Base-by-base conservation (phyloP, 2,888 invertebrate species). In the Malacosoma neustria region DNA sequence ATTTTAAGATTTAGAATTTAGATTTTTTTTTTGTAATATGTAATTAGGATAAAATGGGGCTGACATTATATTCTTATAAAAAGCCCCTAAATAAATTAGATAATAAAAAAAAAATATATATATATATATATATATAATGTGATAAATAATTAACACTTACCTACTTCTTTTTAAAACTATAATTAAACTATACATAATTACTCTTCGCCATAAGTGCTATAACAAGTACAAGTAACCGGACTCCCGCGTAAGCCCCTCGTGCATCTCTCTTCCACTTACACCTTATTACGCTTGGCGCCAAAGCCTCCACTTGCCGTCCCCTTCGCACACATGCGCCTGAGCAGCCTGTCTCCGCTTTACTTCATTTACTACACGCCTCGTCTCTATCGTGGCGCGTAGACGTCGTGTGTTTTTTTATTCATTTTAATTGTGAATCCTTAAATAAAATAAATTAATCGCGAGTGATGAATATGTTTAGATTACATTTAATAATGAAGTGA, bases 221-320 rank as follows among this genome's bases (percentile, higher is more conserved):
- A 69, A 67, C 70, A 57, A 68, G 67, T 74, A 62, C 22, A 72
- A 67, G 68, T 77, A 79, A 74, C 82, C 79, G 76, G 77, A 77
- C 77, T 76, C 80, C 77, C 72, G 73, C 72, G 63, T 57, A 69
- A 72, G 76, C 76, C 70, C 72, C 70, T 67, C 41, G 32, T 40
- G 45, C 34, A 44, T 80, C 81, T 54, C 74, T 43, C 64, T 84
- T 67, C 51, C 72, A 60, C 81, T 37, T 41, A 30, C 35, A 31
- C 15, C 31, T 22, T 15, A 22, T 36, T 43, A 40, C 48, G 45
- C 41, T 51, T 50, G 63, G 74, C 79, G 72, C 72, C 67, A 65
- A 62, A 81, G 81, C 82, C 84, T 82, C 57, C 57, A 49, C 53
- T 40, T 45, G 52, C 60, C 62, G 52, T 84, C 80, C 69, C 65